Evolutionary conservation across 1,140 invertebrate genomes (phyloP).

Genomic region (Drosophila elegans): DNA sequence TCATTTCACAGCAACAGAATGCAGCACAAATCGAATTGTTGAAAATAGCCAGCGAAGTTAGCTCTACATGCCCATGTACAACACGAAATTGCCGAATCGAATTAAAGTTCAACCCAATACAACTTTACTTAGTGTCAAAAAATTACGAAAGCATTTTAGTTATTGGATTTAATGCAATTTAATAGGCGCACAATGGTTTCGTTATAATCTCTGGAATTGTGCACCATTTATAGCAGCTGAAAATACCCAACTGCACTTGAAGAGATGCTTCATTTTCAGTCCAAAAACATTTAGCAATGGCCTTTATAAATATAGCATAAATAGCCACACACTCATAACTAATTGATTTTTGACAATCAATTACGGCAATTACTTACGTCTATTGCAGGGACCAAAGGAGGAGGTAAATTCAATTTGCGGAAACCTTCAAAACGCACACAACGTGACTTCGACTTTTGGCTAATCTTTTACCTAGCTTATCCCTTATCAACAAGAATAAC

Average conservation of each 20-base stretch:
- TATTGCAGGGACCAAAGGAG: slow-evolving; percentile 4
- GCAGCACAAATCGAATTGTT: slow-evolving; percentile 23
- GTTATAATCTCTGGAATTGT: slow-evolving; percentile 19
- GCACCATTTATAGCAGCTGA: slow-evolving; percentile 19
- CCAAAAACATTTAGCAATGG: slow-evolving; percentile 4
- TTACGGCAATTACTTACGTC: slow-evolving; percentile 31
- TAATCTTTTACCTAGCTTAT: slow-evolving; percentile 24
- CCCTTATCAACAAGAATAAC: slow-evolving; percentile 4
- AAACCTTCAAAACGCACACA: slow-evolving; percentile 38
- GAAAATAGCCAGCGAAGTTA: slow-evolving; percentile 22
- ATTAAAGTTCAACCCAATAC: slow-evolving; percentile 1
- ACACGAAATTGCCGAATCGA: slow-evolving; percentile 10
- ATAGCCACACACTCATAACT: slow-evolving; percentile 13
- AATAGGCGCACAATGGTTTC: slow-evolving; percentile 52
- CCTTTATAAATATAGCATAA: slow-evolving; percentile 8
- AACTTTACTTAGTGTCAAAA: slow-evolving; percentile 2
- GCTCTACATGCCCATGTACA: slow-evolving; percentile 19
- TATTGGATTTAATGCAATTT: slow-evolving; percentile 60
- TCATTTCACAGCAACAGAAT: slow-evolving; percentile 18
- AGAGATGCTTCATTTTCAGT: background rate
- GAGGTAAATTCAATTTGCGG: slow-evolving; percentile 36
- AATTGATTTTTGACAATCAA: slow-evolving; percentile 53
- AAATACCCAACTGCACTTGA: slow-evolving; percentile 12
- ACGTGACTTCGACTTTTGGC: slow-evolving; percentile 29
- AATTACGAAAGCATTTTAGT: too few relatives aligned